These are phyloP conservation scores for Amphipyra berbera DNA, from an alignment of 2,888 invertebrate genomes.

Conservation along the genomic window DNA sequence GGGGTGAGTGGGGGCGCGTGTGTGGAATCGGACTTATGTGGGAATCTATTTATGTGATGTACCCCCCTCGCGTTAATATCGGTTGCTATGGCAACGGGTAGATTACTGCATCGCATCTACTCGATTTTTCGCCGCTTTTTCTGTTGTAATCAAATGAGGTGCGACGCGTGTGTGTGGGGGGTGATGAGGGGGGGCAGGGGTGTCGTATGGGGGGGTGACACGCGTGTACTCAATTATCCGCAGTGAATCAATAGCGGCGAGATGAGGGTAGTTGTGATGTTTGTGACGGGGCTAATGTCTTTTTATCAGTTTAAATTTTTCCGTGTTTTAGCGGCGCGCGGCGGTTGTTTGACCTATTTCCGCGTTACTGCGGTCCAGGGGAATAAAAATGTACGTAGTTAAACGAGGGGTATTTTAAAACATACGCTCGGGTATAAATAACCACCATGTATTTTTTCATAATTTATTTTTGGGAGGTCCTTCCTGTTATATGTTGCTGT, in stretches of 20 bases:
- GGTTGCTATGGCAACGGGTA: slow-evolving; percentile 85
- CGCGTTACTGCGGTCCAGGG: slow-evolving; percentile 41
- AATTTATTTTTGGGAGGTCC: slow-evolving; percentile 39
- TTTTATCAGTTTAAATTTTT: slow-evolving; percentile 81
- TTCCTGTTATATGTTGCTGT: slow-evolving; percentile 18
- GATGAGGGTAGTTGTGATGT: slow-evolving; percentile 88
- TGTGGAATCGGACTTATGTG: slow-evolving; percentile 88
- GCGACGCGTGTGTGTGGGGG: slow-evolving; percentile 78
- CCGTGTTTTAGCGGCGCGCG: slow-evolving; percentile 34
- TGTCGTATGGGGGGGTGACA: slow-evolving; percentile 74
- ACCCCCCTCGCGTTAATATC: slow-evolving; percentile 84
- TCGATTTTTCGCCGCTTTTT: slow-evolving; percentile 90
- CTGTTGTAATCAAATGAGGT: slow-evolving; percentile 90
- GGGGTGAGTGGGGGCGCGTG: slow-evolving; percentile 76
- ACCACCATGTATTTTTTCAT: slow-evolving; percentile 45
- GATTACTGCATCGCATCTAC: slow-evolving; percentile 88
- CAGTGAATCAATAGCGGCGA: slow-evolving; percentile 89
- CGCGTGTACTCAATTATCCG: slow-evolving; percentile 90
- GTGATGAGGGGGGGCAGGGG: slow-evolving; percentile 52
- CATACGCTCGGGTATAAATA: slow-evolving; percentile 42
- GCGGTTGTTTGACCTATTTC: slow-evolving; percentile 64
- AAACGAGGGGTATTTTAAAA: slow-evolving; percentile 40
- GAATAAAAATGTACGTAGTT: slow-evolving; percentile 54
- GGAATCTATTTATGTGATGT: slow-evolving; percentile 88
- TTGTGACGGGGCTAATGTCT: slow-evolving; percentile 80